Evolutionary conservation across 2,797 vertebrate genomes (phyloP).

Genomic region (Tinamus major): DNA sequence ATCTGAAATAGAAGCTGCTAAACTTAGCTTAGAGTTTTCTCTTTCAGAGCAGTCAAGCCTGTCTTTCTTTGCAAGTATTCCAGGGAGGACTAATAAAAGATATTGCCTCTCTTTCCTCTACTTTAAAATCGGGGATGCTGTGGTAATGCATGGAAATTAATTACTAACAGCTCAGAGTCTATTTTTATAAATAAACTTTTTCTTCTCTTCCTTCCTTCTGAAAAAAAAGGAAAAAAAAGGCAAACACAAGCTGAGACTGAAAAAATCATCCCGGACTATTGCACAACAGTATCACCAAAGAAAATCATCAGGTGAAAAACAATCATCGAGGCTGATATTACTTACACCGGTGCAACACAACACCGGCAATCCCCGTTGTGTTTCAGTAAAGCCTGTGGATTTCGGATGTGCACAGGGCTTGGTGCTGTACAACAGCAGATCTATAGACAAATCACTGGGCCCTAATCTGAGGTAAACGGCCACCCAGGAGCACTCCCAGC

Average conservation of each 20-base stretch:
- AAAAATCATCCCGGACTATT: background rate
- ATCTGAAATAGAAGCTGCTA: conserved; percentile 10
- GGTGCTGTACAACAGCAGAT: background rate
- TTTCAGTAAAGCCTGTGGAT: background rate
- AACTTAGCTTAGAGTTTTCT: conserved; percentile 9
- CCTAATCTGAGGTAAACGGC: background rate
- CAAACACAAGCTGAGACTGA: background rate
- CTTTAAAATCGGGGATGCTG: background rate
- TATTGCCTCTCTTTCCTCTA: background rate
- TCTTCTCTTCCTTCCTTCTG: background rate
- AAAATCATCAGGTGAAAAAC: background rate
- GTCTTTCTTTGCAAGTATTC: background rate
- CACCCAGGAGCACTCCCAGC: background rate
- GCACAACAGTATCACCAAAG: background rate
- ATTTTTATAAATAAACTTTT: background rate
- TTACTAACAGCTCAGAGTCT: background rate
- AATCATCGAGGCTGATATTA: background rate
- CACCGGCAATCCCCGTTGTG: background rate
- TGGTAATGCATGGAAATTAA: background rate
- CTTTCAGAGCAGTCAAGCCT: background rate
- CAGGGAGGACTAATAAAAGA: background rate
- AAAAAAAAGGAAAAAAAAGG: background rate
- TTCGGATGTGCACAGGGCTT: rapidly evolving
- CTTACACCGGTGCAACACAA: background rate
- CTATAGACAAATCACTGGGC: background rate